These are phyloP conservation scores for Corbicula japonica DNA, from an alignment of 2,888 invertebrate genomes.

Conservation along the genomic window DNA sequence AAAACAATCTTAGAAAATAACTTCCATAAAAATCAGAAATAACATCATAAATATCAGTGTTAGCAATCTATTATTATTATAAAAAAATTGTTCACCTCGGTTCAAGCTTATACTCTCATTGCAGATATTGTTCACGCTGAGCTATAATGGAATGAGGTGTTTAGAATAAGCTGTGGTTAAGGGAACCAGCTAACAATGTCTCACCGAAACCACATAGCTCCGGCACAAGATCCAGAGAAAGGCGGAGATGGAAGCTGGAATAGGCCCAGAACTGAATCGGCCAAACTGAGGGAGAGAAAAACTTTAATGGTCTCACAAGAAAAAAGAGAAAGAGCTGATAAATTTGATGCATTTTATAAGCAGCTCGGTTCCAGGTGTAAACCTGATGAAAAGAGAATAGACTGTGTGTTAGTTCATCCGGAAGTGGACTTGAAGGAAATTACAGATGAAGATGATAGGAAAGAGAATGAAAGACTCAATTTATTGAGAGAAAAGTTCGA, in stretches of 20 bases:
- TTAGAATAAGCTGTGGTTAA: too few species aligned
- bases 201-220: slow-evolving; percentile 41
- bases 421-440: slow-evolving; percentile 41
- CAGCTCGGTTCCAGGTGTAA: slow-evolving; percentile 56
- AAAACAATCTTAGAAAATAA: too few species aligned
- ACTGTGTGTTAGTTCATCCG: slow-evolving; percentile 83
- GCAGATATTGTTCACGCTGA: too few species aligned
- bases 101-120: too few species aligned
- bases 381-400: slow-evolving; percentile 81
- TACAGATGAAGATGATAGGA: slow-evolving; percentile 55
- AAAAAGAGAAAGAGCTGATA: slow-evolving; percentile 42
- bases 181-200: too few species aligned
- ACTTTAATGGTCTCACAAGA: slow-evolving; percentile 26
- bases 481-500: slow-evolving; percentile 75
- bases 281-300: slow-evolving; percentile 2
- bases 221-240: slow-evolving; percentile 6
- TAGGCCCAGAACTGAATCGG: background rate
- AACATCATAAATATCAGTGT: too few species aligned
- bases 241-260: slow-evolving; percentile 33
- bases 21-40: too few species aligned
- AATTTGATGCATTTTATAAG: slow-evolving; percentile 72
- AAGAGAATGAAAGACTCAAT: slow-evolving; percentile 44
- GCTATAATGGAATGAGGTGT: too few species aligned
- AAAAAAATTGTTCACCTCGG: too few species aligned
- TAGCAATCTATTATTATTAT: too few species aligned